Base-by-base conservation (phyloP, 2,113 vertebrate genomes). In the Pycnonotus jocosus region DNA sequence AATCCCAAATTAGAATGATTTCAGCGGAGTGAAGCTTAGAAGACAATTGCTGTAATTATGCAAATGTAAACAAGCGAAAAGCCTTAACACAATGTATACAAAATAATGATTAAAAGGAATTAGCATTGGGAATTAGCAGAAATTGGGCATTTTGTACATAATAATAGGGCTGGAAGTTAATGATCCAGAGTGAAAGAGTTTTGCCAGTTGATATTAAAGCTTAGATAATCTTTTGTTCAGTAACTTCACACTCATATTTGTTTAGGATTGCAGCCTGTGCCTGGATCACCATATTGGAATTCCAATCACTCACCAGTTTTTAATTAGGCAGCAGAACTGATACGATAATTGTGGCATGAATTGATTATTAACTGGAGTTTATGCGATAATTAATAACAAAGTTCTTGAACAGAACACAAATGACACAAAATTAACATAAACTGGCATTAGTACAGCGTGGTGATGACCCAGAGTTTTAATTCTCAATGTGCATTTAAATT, bases 31-130 rank as follows among this genome's bases (percentile, higher is more conserved):
- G 72, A 77, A 88, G 76, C 56, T 86, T 66, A 93, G 92, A 82
- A 97, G 95, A 97, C 97, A 98, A 97, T 97, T 95, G 97, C 95
- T 97, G 40, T 97, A 97, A 98, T 98, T 97, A 98, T 96, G 96
- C 96, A 97, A 96, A 98, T 97, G 95, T 95, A 96, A 97, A 96
- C 96, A 95, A 97, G 94, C 78, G 82, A 97, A 97, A 98, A 98
- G 95, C 96, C 95, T 96, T 95, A 97, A 97, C 93, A 95, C 93
- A 97, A 97, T 97, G 58, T 96, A 69, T 16, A 84, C 95, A 97
- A 98, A 98, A 98, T 97, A 98, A 96, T 94, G 93, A 95, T 97
- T 97, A 96, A 90, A 97, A 97, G 97, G 96, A 97, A 97, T 97
- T 97, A 97, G 91, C 42, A 3, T 71, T 64, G 74, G 61, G 92